Conservation (phyloP, 2,888 invertebrate species). For the Conchocele bisecta region DNA sequence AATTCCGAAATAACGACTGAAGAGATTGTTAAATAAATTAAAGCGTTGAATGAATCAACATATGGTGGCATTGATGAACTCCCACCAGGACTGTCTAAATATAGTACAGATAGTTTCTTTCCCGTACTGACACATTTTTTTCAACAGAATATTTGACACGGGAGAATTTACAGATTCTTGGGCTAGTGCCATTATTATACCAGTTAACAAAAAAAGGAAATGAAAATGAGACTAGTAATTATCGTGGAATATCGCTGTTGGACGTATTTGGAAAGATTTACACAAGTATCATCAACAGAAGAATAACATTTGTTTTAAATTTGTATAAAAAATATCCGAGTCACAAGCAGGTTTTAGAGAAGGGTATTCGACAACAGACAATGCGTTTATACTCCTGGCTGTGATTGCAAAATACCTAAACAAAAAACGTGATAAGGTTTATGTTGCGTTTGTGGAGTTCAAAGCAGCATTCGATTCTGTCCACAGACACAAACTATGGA, state of each 20-base stretch:
- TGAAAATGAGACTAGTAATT: not conserved
- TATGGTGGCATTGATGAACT: not conserved
- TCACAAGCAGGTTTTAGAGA: constrained; percentile 1
- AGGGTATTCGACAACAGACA: constrained; percentile 11
- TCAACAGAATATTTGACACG: not conserved
- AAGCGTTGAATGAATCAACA: too few relatives aligned
- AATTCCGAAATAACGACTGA: not conserved
- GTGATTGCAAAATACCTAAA: not conserved
- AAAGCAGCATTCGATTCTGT: constrained; percentile 3
- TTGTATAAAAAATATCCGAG: not conserved
- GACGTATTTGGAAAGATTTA: not conserved
- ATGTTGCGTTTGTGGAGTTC: not conserved
- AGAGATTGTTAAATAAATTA: not conserved
- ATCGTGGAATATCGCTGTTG: not conserved
- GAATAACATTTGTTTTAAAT: not conserved
- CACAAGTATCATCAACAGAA: not conserved
- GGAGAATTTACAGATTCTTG: not conserved
- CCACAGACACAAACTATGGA: not conserved
- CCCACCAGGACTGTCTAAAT: not conserved
- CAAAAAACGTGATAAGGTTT: not conserved
- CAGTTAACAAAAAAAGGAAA: not conserved
- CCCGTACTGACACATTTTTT: not conserved
- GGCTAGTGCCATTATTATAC: not conserved
- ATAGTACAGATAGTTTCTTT: not conserved
- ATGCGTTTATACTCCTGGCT: constrained; percentile 1